Percentiles rank a stretch among this genome's conserved stretches.
Conservation (phyloP, 2,888 invertebrate genomes). For the Acanthococcus lagerstroemiae region DNA sequence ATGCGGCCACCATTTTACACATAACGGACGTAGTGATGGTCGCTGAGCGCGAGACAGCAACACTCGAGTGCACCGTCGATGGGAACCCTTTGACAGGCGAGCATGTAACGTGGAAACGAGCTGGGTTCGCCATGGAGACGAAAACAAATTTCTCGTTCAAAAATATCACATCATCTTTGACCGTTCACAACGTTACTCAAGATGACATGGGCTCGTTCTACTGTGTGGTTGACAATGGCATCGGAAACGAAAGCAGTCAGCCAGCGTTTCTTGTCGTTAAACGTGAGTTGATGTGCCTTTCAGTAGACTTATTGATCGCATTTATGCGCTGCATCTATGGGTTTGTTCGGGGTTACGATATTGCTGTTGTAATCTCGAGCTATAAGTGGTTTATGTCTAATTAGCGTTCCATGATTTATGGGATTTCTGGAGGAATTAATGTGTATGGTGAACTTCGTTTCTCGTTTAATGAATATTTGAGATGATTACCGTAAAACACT, state of each 20-base stretch:
- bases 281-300: constrained; percentile 53
- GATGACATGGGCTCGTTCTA: constrained; percentile 80
- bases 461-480: too few species aligned
- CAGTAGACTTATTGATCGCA: background rate
- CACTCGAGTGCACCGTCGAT: constrained; percentile 71
- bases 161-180: constrained; percentile 65
- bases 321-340: too few species aligned
- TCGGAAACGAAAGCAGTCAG: constrained; percentile 63
- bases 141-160: constrained; percentile 62
- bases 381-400: too few species aligned
- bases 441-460: too few species aligned
- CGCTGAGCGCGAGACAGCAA: constrained; percentile 67
- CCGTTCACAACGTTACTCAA: constrained; percentile 64
- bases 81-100: constrained; percentile 77
- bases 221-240: constrained; percentile 83
- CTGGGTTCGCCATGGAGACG: constrained; percentile 55
- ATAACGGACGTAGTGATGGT: constrained; percentile 64
- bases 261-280: constrained; percentile 78
- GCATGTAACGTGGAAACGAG: constrained; percentile 73
- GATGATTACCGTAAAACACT: too few species aligned
- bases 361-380: too few species aligned
- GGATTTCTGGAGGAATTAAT: too few species aligned
- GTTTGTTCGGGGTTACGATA: too few species aligned
- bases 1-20: constrained; percentile 70
- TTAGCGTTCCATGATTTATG: too few species aligned